Evolutionary conservation across 1,140 invertebrate species (phyloP), one percentile per base, ranked within the genome.

Genomic region (Lucilia cuprina): DNA sequence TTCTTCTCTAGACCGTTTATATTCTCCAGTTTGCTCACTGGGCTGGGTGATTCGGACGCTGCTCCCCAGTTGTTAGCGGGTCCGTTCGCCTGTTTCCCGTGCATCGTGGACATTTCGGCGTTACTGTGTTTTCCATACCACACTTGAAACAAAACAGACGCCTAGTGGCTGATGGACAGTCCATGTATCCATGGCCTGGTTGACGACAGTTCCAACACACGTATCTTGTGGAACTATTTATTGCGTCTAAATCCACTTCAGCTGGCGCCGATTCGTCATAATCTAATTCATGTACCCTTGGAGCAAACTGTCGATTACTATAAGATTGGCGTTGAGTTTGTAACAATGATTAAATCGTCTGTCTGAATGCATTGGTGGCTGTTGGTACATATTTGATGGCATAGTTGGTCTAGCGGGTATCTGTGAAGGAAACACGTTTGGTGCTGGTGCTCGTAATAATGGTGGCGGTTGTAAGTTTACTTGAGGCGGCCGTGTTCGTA

Each of bases 221-320:
- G 21, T 21, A 80, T 21, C 2, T 49, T 2, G 7, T 12, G 1
- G 34, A 41, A 77, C 2, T 21, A 12, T 8, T 49, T 10, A 80
- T 13, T 0, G 77, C 77, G n/a, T 80, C 77, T 4, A 80, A 8
- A 34, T 80, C n/a, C 5, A 80, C 3, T 5, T 47, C 77, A 5
- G 9, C 0, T 5, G 1, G 0, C 5, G 2, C 3, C 5, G 13
- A 5, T n/a, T 19, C n/a, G 2, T 19, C 41, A 1, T 8, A 12
- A 21, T 80, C 41, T 5, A 80, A 3, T 10, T 80, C 77, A 50
- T 80, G 13, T 21, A 80, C 41, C 12, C 9, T 49, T 5, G 30
- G 77, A 8, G 41, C n/a, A 25, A 12, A 50, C 3, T 35, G 41
- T 21, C 17, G 41, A 3, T 77, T 5, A 0, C 34, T n/a, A 5